These are phyloP conservation scores for Palythoa heliodiscus DNA, from an alignment of 92 coral and sea anemone genomes.

Conservation along the genomic window DNA sequence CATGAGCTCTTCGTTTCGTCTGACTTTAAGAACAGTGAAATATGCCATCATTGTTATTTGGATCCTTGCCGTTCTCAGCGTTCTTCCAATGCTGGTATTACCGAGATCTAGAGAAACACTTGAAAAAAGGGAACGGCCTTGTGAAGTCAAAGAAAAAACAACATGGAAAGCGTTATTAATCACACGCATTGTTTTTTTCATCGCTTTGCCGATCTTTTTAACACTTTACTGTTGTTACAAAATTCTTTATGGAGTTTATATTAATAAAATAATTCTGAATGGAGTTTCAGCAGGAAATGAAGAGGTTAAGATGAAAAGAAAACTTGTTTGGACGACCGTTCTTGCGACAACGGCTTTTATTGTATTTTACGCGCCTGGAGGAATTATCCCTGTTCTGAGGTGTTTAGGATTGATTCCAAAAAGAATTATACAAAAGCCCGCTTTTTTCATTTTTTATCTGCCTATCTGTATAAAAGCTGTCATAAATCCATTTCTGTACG, in stretches of 20 bases:
- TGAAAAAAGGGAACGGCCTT: too few species aligned
- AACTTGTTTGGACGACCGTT: not conserved
- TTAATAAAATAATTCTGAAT: not conserved
- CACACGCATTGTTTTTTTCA: not conserved
- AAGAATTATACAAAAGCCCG: not conserved
- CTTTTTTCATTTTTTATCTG: not conserved
- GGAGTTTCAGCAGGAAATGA: conserved; percentile 1
- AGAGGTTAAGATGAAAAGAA: not conserved
- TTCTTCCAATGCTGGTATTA: too few species aligned
- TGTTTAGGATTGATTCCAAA: not conserved
- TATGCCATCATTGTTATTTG: too few species aligned
- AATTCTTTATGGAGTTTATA: not conserved
- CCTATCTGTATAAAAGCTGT: not conserved
- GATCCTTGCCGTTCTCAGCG: too few species aligned
- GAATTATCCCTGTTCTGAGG: not conserved
- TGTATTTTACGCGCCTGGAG: not conserved
- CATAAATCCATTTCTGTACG: conserved; percentile 10
- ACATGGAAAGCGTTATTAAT: not conserved
- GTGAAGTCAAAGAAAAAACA: not conserved
- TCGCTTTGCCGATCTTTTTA: not conserved
- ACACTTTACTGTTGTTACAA: not conserved
- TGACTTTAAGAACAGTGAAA: too few species aligned
- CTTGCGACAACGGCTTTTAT: not conserved
- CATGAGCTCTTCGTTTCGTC: too few species aligned
- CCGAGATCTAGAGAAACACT: too few species aligned